A percentile compares a stretch with the other conserved stretches of the same genome.
Evolutionary conservation across 2,113 vertebrate genomes (phyloP).

Genomic region (Tautogolabrus adspersus): DNA sequence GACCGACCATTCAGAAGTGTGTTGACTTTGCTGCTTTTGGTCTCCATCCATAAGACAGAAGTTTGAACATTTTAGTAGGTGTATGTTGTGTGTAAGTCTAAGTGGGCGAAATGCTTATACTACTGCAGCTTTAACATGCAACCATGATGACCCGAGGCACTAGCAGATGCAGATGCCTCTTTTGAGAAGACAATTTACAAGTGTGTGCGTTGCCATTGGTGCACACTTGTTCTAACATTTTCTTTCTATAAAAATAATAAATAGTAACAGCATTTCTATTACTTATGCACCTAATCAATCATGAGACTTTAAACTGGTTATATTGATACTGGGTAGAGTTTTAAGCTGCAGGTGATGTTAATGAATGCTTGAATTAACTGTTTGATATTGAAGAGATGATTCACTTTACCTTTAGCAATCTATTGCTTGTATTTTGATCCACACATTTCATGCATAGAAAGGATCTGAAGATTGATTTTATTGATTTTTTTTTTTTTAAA

Average conservation of each 20-base stretch:
- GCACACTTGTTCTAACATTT: background rate
- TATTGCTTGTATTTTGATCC: background rate
- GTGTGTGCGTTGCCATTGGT: background rate
- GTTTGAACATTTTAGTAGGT: background rate
- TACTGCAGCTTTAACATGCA: background rate
- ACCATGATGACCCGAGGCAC: background rate
- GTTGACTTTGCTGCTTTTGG: conserved; percentile 17
- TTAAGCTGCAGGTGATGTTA: background rate
- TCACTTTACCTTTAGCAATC: background rate
- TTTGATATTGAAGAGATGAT: background rate
- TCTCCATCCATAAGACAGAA: background rate
- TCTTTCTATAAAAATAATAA: background rate
- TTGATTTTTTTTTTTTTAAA: background rate
- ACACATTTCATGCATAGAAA: background rate
- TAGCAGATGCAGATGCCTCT: background rate
- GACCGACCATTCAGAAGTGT: background rate
- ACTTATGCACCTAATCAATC: background rate
- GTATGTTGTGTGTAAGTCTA: background rate
- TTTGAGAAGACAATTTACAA: background rate
- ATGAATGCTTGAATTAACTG: background rate
- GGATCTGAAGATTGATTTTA: too few species aligned
- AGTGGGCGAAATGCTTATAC: background rate
- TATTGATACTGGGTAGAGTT: background rate
- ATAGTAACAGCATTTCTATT: background rate
- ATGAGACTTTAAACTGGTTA: background rate